Conservation (phyloP, 2,888 invertebrate genomes). For the Apamea monoglypha region DNA sequence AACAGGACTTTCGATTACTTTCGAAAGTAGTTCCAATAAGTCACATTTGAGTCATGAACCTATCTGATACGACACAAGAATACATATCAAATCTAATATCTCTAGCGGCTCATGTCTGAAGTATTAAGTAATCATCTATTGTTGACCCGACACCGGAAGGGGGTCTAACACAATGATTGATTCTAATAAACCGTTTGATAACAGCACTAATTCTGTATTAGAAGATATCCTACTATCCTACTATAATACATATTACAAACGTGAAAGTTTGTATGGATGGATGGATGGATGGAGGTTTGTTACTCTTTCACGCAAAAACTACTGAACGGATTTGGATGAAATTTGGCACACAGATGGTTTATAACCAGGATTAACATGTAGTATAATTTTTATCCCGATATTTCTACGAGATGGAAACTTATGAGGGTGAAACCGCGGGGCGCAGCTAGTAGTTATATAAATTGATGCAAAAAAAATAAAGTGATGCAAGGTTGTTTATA, state of each 20-base stretch:
- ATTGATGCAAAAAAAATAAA: no score
- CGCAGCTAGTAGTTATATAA: constrained; percentile 4
- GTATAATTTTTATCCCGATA: no score
- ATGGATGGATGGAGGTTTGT: no score
- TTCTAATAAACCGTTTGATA: constrained; percentile 7
- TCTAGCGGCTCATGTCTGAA: background rate
- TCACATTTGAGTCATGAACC: constrained; percentile 33
- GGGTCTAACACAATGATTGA: constrained; percentile 26
- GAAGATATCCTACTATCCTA: no score
- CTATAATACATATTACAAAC: no score
- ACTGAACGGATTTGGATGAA: no score
- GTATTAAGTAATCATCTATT: constrained; percentile 32
- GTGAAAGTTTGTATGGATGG: no score
- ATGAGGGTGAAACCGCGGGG: no score
- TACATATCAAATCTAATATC: constrained; percentile 12
- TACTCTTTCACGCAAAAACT: no score
- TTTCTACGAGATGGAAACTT: no score
- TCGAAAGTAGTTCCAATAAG: constrained; percentile 59
- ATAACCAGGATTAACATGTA: no score
- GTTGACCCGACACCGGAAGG: constrained; percentile 19
- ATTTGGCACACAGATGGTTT: no score
- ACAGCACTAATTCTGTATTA: background rate
- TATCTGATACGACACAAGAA: constrained; percentile 19
- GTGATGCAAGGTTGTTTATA: constrained; percentile 5
- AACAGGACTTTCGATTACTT: constrained; percentile 49